These are phyloP conservation scores for Petromus typicus DNA, from an alignment of 2,113 vertebrate species.

Conservation along the genomic window DNA sequence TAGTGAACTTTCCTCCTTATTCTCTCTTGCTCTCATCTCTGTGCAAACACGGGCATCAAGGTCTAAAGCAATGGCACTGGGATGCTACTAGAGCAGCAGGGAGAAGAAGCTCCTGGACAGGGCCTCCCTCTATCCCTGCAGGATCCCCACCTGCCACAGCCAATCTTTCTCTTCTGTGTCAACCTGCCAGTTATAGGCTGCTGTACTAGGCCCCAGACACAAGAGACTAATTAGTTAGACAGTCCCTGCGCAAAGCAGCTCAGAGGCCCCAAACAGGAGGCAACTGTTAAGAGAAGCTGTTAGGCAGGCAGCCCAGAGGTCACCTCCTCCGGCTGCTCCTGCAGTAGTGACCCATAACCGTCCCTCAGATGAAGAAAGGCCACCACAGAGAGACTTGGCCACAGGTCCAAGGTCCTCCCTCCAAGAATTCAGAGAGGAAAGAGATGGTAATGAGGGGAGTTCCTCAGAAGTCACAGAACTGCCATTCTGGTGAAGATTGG, in stretches of 20 bases:
- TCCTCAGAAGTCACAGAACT: not conserved
- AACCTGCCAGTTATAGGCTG: constrained; percentile 54
- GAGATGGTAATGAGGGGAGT: not conserved
- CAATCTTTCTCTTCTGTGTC: not conserved
- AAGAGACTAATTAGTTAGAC: constrained; percentile 70
- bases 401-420: not conserved
- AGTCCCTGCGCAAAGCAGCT: constrained; percentile 1
- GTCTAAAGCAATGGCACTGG: not conserved
- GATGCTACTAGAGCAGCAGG: not conserved
- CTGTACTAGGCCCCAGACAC: not conserved
- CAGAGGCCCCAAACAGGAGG: constrained; percentile 18
- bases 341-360: not conserved
- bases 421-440: not conserved
- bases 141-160: not conserved
- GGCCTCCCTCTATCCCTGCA: not conserved
- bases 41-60: too few relatives aligned
- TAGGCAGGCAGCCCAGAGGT: not conserved
- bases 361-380: not conserved
- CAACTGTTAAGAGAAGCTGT: constrained; percentile 1
- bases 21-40: not conserved
- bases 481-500: not conserved
- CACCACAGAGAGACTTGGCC: too few relatives aligned
- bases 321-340: not conserved
- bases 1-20: not conserved
- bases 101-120: not conserved